Evolutionary conservation across 2,113 vertebrate genomes (phyloP), one percentile per base, ranked within the genome.

Genomic region (Cyphomyrus plagiostoma): DNA sequence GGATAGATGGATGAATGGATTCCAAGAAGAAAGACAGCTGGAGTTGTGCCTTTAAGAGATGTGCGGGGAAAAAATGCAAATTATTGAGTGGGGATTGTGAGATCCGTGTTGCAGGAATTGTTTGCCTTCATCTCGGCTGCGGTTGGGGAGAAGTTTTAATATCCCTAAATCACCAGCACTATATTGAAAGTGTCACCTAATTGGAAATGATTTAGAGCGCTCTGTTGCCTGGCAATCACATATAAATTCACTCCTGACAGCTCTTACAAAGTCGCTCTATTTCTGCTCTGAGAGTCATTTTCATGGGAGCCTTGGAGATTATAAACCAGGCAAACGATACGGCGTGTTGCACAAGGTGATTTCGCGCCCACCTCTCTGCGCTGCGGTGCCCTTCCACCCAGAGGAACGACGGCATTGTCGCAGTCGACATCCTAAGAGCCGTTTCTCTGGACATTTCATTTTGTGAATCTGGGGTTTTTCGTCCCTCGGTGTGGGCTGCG

Each of bases 111-210:
- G 66, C 88, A 82, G 84, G 70, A 82, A 83, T 92, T 94, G 93
- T 93, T 94, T 39, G 45, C 86, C 58, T 93, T 94, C 92, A 94
- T 94, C 93, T 93, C 93, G 90, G 92, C 91, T 62, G 93, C 92
- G 93, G 90, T 92, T 91, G 91, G 94, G 91, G 89, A 88, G 88
- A 96, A 96, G 94, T 95, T 95, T 95, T 94, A 95, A 95, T 96
- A 95, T 96, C 94, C 96, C 93, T 95, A 95, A 95, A 96, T 96
- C 94, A 95, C 93, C 91, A n/a, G 92, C 94, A 93, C 92, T 93
- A 95, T 96, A 96, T 95, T 94, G 94, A 95, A 96, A 95, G 94
- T 96, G 96, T 96, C 95, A 96, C 94, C 94, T 96, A 96, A 96
- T 94, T 95, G 95, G 96, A 95, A 96, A 95, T 96, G 96, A 96